These are phyloP conservation scores for Psophia crepitans DNA, from an alignment of 2,113 vertebrate genomes.

Conservation along the genomic window DNA sequence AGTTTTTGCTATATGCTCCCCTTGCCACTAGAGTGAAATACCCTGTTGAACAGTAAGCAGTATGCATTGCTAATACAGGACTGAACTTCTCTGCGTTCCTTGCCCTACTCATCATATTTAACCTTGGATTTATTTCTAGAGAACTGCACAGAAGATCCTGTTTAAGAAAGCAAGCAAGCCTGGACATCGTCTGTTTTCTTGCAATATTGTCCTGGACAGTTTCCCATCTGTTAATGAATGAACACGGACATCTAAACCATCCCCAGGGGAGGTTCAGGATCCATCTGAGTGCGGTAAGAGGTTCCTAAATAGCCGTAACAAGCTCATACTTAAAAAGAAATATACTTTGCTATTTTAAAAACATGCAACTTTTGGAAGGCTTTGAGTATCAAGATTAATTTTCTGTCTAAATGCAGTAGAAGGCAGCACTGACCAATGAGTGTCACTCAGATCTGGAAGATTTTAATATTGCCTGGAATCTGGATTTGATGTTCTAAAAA, in stretches of 20 bases:
- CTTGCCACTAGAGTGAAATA: neutral
- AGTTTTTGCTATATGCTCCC: neutral
- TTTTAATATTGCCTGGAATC: neutral
- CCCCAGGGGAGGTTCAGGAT: slow-evolving; percentile 28
- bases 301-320: slow-evolving; percentile 42
- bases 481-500: slow-evolving; percentile 7
- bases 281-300: slow-evolving; percentile 11
- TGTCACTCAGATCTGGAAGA: neutral
- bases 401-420: neutral
- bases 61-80: neutral
- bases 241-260: slow-evolving; percentile 35
- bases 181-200: slow-evolving; percentile 1
- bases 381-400: slow-evolving; percentile 28
- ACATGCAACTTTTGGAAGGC: neutral
- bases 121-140: slow-evolving; percentile 10
- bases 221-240: slow-evolving; percentile 49
- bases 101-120: neutral
- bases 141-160: neutral
- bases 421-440: neutral
- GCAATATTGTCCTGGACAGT: slow-evolving; percentile 14
- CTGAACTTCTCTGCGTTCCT: neutral
- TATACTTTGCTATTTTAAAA: slow-evolving; percentile 37
- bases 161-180: slow-evolving; percentile 3
- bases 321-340: slow-evolving; percentile 24
- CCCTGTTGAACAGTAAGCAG: neutral